Conservation (phyloP, 2,888 invertebrate genomes). For the Synergus japonicus region DNA sequence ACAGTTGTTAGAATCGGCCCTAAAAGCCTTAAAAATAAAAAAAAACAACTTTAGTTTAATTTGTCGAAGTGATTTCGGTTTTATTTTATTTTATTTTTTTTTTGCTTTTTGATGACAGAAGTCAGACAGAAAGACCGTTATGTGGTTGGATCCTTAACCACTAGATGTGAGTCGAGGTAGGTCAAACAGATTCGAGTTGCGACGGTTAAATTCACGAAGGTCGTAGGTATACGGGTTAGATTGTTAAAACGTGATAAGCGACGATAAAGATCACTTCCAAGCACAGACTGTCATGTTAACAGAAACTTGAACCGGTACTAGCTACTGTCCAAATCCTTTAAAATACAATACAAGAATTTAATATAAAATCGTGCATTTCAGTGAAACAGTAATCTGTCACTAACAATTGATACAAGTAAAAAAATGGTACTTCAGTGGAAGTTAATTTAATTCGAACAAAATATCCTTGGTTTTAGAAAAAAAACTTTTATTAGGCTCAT, state of each 20-base stretch:
- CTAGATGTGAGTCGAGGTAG: constrained; percentile 33
- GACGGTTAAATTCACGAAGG: constrained; percentile 36
- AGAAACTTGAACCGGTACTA: background rate
- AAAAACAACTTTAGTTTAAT: too few species aligned
- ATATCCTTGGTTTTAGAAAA: too few species aligned
- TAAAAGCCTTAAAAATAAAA: too few species aligned
- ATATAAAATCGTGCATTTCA: background rate
- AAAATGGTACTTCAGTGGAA: background rate
- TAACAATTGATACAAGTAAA: too few species aligned
- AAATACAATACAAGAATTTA: background rate
- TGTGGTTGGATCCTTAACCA: constrained; percentile 37
- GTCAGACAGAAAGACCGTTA: constrained; percentile 29
- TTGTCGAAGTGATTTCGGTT: background rate
- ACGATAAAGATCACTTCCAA: constrained; percentile 32
- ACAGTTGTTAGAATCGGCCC: too few species aligned
- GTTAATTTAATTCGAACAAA: background rate
- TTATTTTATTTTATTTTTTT: background rate
- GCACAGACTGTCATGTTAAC: constrained; percentile 35
- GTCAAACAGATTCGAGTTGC: constrained; percentile 24
- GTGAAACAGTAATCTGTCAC: too few species aligned
- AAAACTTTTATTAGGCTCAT: background rate
- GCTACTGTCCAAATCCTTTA: constrained; percentile 17
- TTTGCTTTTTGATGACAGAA: background rate
- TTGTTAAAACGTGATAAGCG: constrained; percentile 36
- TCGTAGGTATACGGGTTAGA: constrained; percentile 37